These are phyloP conservation scores for Xylota segnis DNA, from an alignment of 2,888 invertebrate species.

Conservation along the genomic window DNA sequence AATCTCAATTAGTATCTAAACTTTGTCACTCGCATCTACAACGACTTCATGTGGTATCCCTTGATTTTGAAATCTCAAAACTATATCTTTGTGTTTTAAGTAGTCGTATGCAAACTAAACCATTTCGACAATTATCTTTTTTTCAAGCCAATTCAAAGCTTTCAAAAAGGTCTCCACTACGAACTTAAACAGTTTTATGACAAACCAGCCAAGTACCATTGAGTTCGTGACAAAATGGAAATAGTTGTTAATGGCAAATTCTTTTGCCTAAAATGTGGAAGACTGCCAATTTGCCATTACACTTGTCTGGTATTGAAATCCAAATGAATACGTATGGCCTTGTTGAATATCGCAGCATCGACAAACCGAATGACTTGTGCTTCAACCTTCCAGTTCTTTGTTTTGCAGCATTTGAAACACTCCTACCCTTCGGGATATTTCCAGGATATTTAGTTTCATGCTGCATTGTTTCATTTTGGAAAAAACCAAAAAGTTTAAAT, in stretches of 20 bases:
- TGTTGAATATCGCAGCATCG: not conserved
- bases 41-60: no score
- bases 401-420: not conserved
- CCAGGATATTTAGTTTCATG: not conserved
- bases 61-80: no score
- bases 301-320: not conserved
- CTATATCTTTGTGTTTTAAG: no score
- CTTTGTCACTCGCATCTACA: no score
- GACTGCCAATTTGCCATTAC: not conserved
- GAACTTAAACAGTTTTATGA: no score
- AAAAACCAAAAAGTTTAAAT: conserved; percentile 27
- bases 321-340: not conserved
- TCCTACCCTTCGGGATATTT: not conserved
- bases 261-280: not conserved
- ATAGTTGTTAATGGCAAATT: not conserved
- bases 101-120: no score
- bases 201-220: not conserved
- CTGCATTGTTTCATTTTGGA: conserved; percentile 2
- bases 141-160: no score
- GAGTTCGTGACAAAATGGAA: not conserved
- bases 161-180: no score
- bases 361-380: not conserved
- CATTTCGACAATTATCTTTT: no score
- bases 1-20: no score
- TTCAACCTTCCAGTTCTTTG: not conserved